These are phyloP conservation scores for Vireo griseus DNA, from an alignment of 2,797 vertebrate species.

Conservation along the genomic window DNA sequence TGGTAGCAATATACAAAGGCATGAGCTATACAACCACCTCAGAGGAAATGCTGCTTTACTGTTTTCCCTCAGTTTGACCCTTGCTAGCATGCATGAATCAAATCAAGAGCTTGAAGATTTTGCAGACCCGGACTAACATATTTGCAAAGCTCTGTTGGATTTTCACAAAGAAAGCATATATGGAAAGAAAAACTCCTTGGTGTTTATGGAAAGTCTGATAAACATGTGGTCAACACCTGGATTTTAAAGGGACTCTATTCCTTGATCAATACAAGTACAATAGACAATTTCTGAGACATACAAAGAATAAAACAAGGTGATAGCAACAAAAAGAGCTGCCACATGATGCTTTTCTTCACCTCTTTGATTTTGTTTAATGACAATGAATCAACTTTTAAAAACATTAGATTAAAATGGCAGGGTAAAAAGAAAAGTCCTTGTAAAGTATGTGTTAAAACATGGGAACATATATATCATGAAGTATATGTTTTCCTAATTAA, in stretches of 20 bases:
- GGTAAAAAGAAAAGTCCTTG: constrained; percentile 23
- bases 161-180: constrained; percentile 55
- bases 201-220: constrained; percentile 55
- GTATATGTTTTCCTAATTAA: neutral
- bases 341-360: constrained; percentile 50
- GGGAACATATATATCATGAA: neutral
- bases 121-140: constrained; percentile 57
- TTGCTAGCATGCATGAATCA: constrained; percentile 37
- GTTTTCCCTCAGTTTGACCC: constrained; percentile 55
- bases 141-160: constrained; percentile 51
- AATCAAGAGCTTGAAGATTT: constrained; percentile 61
- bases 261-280: constrained; percentile 68
- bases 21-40: neutral
- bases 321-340: constrained; percentile 50
- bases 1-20: neutral
- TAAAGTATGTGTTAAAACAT: constrained; percentile 59
- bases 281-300: constrained; percentile 64
- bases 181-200: constrained; percentile 52
- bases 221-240: constrained; percentile 73
- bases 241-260: constrained; percentile 54
- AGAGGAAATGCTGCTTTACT: constrained; percentile 17
- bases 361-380: constrained; percentile 53
- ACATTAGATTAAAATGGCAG: constrained; percentile 49
- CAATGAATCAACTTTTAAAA: constrained; percentile 20
- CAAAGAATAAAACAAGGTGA: constrained; percentile 66